These are phyloP conservation scores for Borostomias antarcticus DNA, from an alignment of 2,797 vertebrate genomes.

Conservation along the genomic window DNA sequence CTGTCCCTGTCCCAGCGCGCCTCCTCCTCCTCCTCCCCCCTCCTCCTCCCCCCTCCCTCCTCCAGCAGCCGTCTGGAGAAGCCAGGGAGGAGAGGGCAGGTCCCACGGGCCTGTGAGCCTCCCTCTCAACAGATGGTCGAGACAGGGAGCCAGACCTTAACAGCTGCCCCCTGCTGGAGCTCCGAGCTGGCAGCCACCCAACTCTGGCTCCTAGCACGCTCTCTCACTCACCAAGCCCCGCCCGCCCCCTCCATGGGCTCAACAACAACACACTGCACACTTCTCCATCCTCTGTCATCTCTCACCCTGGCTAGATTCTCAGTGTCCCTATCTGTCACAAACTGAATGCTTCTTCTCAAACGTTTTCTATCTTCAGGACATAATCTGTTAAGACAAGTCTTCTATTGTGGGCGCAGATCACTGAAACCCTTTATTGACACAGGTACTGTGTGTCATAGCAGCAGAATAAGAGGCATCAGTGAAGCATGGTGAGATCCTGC, in stretches of 20 bases:
- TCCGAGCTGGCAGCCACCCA: conserved; percentile 6
- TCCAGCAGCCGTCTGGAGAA: conserved; percentile 50
- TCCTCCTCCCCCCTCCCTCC: conserved; percentile 15
- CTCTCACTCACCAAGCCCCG: conserved; percentile 1
- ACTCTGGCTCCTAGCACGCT: background rate
- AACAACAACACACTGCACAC: too few relatives aligned
- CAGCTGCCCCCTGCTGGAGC: conserved; percentile 48
- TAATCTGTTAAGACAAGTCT: background rate
- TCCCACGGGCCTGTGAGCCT: conserved; percentile 61
- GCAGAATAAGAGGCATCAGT: conserved; percentile 14
- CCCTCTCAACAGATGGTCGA: conserved; percentile 46
- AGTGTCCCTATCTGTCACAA: background rate
- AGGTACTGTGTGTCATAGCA: conserved; percentile 4
- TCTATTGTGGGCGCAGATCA: background rate
- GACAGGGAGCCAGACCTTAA: conserved; percentile 45
- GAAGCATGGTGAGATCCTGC: conserved; percentile 21
- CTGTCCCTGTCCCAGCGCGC: conserved; percentile 1
- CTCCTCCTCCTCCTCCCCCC: conserved; percentile 34
- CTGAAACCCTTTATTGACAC: background rate
- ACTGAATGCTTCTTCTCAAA: background rate
- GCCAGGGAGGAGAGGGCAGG: conserved; percentile 39
- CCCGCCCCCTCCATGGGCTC: too few relatives aligned
- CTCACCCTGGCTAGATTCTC: too few relatives aligned
- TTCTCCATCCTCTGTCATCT: too few relatives aligned
- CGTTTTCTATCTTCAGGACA: background rate